Conservation (phyloP, 2,888 invertebrate species). For the Tanytarsus gracilentus region DNA sequence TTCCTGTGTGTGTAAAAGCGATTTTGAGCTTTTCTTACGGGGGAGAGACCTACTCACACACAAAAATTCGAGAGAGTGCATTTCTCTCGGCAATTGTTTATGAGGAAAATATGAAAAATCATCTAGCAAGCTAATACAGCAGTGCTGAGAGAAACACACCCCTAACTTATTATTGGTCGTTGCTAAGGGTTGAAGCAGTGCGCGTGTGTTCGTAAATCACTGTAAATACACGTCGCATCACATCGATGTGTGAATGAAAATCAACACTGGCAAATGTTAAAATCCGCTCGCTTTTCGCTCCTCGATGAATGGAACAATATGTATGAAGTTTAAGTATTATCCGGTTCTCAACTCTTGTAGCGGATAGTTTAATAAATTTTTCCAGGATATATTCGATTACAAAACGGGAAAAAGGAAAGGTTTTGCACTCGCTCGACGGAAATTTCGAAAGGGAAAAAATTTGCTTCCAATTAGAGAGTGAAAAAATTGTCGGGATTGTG, state of each 20-base stretch:
- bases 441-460: slow-evolving; percentile 10
- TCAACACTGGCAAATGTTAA: slow-evolving; percentile 16
- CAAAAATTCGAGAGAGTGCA: not conserved
- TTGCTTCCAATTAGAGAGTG: too few species aligned
- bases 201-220: slow-evolving; percentile 14
- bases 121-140: not conserved
- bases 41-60: not conserved
- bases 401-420: slow-evolving; percentile 17
- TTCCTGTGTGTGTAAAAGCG: slow-evolving; percentile 34
- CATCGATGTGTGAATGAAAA: not conserved
- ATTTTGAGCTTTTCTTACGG: not conserved
- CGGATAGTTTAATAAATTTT: slow-evolving; percentile 29
- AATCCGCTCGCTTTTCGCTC: slow-evolving; percentile 4
- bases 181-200: slow-evolving; percentile 29
- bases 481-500: too few species aligned
- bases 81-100: not conserved
- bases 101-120: slow-evolving; percentile 1
- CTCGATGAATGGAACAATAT: slow-evolving; percentile 27
- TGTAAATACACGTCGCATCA: not conserved
- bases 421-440: slow-evolving; percentile 4
- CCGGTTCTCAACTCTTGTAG: slow-evolving; percentile 28
- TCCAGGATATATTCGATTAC: slow-evolving; percentile 29
- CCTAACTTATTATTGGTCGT: slow-evolving; percentile 30
- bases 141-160: slow-evolving; percentile 29
- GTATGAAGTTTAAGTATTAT: slow-evolving; percentile 29